Conservation (phyloP, 1,140 invertebrate species). For the Glossosoma conforme region DNA sequence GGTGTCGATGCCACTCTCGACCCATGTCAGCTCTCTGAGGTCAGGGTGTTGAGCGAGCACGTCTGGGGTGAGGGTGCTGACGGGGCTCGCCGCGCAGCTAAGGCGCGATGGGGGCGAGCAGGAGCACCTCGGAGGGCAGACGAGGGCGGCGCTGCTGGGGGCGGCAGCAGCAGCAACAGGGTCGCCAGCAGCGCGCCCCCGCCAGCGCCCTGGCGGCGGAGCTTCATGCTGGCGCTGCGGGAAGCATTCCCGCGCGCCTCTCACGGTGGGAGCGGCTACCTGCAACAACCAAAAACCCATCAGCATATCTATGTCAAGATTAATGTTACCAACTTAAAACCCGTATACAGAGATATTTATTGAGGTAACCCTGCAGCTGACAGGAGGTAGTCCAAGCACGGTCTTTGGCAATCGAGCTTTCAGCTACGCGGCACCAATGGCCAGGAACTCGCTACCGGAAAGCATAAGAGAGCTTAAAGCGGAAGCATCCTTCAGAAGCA, state of each 20-base stretch:
- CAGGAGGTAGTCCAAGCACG: too few species aligned
- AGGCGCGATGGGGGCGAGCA: slow-evolving; percentile 36
- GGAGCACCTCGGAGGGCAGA: slow-evolving; percentile 38
- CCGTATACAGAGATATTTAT: too few species aligned
- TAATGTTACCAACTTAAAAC: too few species aligned
- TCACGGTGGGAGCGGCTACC: slow-evolving; percentile 16
- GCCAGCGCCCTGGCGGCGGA: background rate
- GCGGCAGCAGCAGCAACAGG: slow-evolving; percentile 45
- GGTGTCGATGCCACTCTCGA: slow-evolving; percentile 41
- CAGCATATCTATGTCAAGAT: too few species aligned
- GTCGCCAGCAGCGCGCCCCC: slow-evolving; percentile 40
- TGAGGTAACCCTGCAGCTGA: too few species aligned
- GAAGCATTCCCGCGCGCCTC: slow-evolving; percentile 14
- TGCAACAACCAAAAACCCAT: background rate
- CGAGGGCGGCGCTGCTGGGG: slow-evolving; percentile 34
- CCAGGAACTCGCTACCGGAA: too few species aligned
- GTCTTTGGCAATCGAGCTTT: too few species aligned
- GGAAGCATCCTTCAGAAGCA: too few species aligned
- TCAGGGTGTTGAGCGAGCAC: slow-evolving; percentile 34
- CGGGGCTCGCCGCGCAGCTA: slow-evolving; percentile 31
- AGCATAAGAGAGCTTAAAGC: too few species aligned
- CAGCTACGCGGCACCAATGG: too few species aligned
- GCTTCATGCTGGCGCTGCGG: slow-evolving; percentile 14
- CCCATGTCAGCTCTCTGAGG: slow-evolving; percentile 46
- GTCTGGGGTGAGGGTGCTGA: slow-evolving; percentile 34